Evolutionary conservation across 2,888 invertebrate genomes (phyloP).

Genomic region (Antheraea assamensis): DNA sequence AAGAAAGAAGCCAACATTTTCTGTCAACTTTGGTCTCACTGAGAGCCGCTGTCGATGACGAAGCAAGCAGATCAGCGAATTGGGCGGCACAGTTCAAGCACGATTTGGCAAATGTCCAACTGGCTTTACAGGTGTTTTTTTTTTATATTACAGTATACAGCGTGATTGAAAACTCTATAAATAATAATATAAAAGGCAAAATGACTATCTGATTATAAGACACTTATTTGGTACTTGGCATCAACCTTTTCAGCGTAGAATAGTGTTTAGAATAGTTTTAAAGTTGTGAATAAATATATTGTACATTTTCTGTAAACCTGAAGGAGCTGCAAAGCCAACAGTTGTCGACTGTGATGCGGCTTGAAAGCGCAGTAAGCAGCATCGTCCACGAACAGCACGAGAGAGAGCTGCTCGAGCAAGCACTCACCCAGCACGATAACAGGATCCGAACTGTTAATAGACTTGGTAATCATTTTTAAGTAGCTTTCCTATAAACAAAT

Average conservation of each 20-base stretch:
- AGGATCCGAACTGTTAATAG: conserved; percentile 63
- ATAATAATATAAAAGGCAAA: no score
- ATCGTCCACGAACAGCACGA: conserved; percentile 74
- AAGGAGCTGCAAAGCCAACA: conserved; percentile 80
- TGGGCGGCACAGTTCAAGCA: conserved; percentile 80
- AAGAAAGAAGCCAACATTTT: conserved; percentile 71
- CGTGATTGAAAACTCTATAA: no score
- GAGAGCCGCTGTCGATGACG: conserved; percentile 76
- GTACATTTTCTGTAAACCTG: conserved; percentile 16
- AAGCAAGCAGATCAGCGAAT: conserved; percentile 71
- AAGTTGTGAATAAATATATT: no score
- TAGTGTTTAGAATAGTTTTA: no score
- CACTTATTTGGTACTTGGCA: no score
- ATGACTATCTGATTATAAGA: no score
- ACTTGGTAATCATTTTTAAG: conserved; percentile 49
- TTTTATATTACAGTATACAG: neutral
- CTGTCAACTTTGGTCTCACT: conserved; percentile 71
- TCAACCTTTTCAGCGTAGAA: no score
- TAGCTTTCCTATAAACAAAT: neutral
- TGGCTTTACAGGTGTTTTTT: conserved; percentile 67
- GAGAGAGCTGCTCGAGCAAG: conserved; percentile 70
- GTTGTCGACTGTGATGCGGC: conserved; percentile 70
- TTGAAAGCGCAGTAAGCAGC: conserved; percentile 75
- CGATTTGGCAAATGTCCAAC: conserved; percentile 74
- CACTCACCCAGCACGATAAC: conserved; percentile 69